Evolutionary conservation across 2,113 vertebrate genomes (phyloP).

Genomic region (Guaruba guarouba): DNA sequence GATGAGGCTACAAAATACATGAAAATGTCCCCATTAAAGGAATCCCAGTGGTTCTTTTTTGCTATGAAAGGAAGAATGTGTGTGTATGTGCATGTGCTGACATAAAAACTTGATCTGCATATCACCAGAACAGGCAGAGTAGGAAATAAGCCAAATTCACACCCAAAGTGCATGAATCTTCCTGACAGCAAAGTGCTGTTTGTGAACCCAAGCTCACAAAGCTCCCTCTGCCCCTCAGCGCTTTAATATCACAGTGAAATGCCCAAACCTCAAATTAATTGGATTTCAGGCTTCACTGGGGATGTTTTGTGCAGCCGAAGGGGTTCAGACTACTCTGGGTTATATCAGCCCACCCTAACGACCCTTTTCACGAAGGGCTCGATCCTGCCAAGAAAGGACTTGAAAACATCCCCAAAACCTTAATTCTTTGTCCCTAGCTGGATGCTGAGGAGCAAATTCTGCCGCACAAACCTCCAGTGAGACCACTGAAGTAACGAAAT

Average conservation of each 20-base stretch:
- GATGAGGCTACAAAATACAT: not conserved
- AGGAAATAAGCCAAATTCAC: not conserved
- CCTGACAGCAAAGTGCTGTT: not conserved
- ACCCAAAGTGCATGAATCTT: not conserved
- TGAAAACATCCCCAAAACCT: conserved; percentile 5
- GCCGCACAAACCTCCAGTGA: not conserved
- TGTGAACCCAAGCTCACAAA: not conserved
- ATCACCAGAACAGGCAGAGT: not conserved
- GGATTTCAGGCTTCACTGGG: not conserved
- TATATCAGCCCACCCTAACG: not conserved
- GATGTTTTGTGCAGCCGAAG: not conserved
- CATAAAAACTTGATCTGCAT: not conserved
- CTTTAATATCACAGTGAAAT: not conserved
- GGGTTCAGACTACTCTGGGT: not conserved
- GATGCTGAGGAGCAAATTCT: not conserved
- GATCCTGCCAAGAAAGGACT: not conserved
- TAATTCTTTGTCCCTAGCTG: not conserved
- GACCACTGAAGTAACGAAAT: not conserved
- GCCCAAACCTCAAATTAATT: not conserved
- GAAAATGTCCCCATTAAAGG: not conserved
- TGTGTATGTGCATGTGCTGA: not conserved
- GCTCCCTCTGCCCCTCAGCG: not conserved
- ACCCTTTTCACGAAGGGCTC: not conserved
- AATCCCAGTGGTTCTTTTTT: not conserved
- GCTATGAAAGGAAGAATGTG: not conserved